Conservation (phyloP, 2,797 vertebrate genomes). For the Craterocephalus amniculus region DNA sequence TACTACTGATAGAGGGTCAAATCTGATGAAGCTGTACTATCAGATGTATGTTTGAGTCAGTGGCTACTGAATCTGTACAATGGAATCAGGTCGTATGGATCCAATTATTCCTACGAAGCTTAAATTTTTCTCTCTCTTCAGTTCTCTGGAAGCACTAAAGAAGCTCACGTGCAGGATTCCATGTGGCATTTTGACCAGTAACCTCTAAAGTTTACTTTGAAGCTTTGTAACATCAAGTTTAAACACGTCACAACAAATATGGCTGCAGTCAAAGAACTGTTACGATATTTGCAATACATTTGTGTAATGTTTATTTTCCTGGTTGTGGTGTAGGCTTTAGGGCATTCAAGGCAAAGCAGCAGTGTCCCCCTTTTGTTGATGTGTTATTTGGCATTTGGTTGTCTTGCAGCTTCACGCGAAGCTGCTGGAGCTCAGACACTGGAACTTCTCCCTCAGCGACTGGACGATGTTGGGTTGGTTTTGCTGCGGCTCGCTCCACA, state of each 20-base stretch:
- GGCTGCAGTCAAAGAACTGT: slow-evolving; percentile 31
- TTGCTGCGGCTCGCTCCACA: slow-evolving; percentile 90
- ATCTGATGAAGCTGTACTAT: slow-evolving; percentile 4
- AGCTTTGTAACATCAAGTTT: slow-evolving; percentile 45
- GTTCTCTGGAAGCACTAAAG: slow-evolving; percentile 54
- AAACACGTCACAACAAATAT: slow-evolving; percentile 34
- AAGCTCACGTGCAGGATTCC: slow-evolving; percentile 55
- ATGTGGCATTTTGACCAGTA: slow-evolving; percentile 40
- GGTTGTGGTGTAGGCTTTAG: slow-evolving; percentile 20
- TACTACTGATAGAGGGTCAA: not conserved
- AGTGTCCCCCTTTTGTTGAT: slow-evolving; percentile 49
- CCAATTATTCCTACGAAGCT: slow-evolving; percentile 27
- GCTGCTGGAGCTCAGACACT: slow-evolving; percentile 97
- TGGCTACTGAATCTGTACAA: slow-evolving; percentile 46
- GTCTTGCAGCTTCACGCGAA: slow-evolving; percentile 84
- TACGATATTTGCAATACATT: slow-evolving; percentile 24
- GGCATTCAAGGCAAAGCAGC: slow-evolving; percentile 55
- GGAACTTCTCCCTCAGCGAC: slow-evolving; percentile 95
- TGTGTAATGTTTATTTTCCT: slow-evolving; percentile 32
- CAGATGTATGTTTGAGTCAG: slow-evolving; percentile 18
- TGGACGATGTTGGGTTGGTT: slow-evolving; percentile 94
- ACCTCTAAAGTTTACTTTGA: slow-evolving; percentile 39
- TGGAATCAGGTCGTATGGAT: slow-evolving; percentile 21
- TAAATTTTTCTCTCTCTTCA: not conserved
- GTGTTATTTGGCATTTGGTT: slow-evolving; percentile 59